phyloP scores from a whole-genome alignment of 2,113 vertebrate genomes.

The Ifrita kowaldi region DNA sequence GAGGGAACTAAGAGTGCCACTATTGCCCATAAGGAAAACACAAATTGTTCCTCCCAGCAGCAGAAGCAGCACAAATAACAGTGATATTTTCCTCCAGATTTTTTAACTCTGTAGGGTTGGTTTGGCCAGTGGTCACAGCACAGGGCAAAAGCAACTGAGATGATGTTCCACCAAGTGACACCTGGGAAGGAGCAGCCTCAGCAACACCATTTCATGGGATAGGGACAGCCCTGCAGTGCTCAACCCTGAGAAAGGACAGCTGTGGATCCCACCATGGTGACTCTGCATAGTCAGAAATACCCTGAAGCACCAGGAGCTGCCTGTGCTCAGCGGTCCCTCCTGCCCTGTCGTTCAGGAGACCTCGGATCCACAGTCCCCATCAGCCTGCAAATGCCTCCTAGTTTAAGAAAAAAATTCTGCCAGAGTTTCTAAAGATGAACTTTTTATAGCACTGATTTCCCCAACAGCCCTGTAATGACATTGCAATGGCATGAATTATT shows the following conservation, averaged over 20 bases:
- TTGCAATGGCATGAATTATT: neutral
- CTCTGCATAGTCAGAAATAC: neutral
- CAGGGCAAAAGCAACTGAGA: neutral
- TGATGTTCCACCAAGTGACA: neutral
- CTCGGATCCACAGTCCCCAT: neutral
- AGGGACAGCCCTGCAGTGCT: neutral
- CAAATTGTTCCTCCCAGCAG: neutral
- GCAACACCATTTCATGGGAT: neutral
- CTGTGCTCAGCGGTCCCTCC: neutral
- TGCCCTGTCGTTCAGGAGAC: no score
- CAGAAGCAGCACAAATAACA: neutral
- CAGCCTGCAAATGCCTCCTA: neutral
- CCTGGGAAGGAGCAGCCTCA: neutral
- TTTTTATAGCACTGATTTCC: neutral
- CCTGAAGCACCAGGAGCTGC: neutral
- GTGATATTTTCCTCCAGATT: neutral
- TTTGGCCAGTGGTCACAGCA: neutral
- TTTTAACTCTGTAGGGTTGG: accelerated
- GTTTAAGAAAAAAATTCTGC: neutral
- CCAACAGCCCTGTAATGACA: neutral
- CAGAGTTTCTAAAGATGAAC: neutral
- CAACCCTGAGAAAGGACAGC: neutral
- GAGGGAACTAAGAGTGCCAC: no score
- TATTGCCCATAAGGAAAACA: neutral
- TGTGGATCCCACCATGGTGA: neutral